Conservation (phyloP, 2,797 vertebrate genomes). For the Mormyrus proboscirostris region DNA sequence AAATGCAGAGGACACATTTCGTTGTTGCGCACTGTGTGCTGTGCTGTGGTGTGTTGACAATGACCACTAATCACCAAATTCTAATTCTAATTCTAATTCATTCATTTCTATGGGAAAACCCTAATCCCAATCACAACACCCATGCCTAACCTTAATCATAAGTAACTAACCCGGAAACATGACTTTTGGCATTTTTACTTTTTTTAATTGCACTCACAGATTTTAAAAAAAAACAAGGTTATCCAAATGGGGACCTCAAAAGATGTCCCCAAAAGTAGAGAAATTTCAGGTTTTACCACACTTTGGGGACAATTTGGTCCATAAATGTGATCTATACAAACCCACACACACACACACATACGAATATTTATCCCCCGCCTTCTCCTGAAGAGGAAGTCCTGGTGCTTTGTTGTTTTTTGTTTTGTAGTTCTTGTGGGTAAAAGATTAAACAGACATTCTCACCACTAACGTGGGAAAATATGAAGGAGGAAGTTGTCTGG, state of each 20-base stretch:
- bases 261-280: too few species aligned
- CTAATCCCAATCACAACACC: background rate
- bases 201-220: too few species aligned
- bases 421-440: conserved; percentile 15
- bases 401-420: background rate
- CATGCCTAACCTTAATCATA: background rate
- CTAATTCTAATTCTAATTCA: too few species aligned
- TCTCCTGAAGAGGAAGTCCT: background rate
- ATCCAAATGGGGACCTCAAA: too few species aligned
- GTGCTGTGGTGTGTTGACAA: too few species aligned
- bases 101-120: background rate
- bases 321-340: too few species aligned
- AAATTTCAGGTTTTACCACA: too few species aligned
- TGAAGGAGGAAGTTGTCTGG: conserved; percentile 8
- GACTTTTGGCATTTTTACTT: background rate
- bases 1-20: too few species aligned
- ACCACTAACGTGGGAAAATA: conserved; percentile 8
- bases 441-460: background rate
- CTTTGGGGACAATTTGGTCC: too few species aligned
- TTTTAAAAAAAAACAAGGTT: too few species aligned
- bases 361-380: background rate
- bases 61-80: too few species aligned
- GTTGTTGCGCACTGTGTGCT: too few species aligned
- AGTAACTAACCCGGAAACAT: background rate
- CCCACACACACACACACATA: background rate